Conservation (phyloP, 1,140 invertebrate species). For the Ips nitidus region DNA sequence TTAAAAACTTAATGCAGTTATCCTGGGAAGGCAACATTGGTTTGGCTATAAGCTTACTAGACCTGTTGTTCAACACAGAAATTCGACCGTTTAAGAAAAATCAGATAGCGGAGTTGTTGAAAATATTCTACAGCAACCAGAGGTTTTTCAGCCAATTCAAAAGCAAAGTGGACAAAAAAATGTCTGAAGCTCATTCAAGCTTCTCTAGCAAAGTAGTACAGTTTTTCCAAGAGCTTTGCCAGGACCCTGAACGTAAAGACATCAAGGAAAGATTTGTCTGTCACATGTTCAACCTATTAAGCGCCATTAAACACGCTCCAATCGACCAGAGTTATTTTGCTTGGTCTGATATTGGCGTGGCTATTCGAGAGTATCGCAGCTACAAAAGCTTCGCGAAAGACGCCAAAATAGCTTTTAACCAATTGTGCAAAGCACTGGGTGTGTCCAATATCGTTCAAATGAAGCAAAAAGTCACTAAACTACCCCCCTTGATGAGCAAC, state of each 20-base stretch:
- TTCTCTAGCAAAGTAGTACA: constrained; percentile 48
- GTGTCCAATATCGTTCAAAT: constrained; percentile 47
- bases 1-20: constrained; percentile 63
- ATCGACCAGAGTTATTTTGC: constrained; percentile 44
- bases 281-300: constrained; percentile 53
- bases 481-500: constrained; percentile 8
- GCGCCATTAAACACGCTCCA: constrained; percentile 49
- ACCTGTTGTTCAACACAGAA: constrained; percentile 62
- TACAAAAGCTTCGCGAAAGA: constrained; percentile 51
- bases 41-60: constrained; percentile 57
- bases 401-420: constrained; percentile 55
- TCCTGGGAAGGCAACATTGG: constrained; percentile 64
- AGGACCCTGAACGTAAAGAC: constrained; percentile 39
- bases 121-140: constrained; percentile 61
- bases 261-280: constrained; percentile 54
- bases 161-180: constrained; percentile 39
- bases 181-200: constrained; percentile 49
- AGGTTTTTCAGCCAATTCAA: constrained; percentile 50
- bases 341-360: constrained; percentile 51
- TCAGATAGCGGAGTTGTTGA: constrained; percentile 65
- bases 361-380: constrained; percentile 49
- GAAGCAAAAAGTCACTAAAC: constrained; percentile 40
- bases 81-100: constrained; percentile 64
- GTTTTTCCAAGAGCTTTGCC: constrained; percentile 47
- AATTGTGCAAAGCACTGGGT: constrained; percentile 52